These are phyloP conservation scores for Vanessa atalanta DNA, from an alignment of 1,140 invertebrate species.

Conservation along the genomic window DNA sequence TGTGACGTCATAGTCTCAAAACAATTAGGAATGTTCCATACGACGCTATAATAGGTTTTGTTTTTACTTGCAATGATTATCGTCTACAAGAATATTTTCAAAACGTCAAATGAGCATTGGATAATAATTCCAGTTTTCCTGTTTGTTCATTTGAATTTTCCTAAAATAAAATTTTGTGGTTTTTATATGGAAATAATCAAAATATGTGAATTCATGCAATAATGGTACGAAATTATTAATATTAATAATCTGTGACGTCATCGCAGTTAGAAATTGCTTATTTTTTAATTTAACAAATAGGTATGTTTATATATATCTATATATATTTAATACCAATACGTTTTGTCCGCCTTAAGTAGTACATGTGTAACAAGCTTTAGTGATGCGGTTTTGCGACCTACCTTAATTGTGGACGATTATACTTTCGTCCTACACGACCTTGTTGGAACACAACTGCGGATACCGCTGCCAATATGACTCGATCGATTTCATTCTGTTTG, in stretches of 20 bases:
- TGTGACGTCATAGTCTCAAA: conserved; percentile 32
- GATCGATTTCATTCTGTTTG: conserved; percentile 2
- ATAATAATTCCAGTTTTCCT: not conserved
- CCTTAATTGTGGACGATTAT: conserved; percentile 48
- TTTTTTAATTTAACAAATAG: no score
- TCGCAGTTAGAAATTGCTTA: no score
- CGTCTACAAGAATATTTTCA: no score
- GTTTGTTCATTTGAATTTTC: not conserved
- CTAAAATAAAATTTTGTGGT: no score
- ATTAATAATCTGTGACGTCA: no score
- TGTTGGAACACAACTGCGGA: conserved; percentile 24
- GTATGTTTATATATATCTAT: no score
- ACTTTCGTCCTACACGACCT: conserved; percentile 46
- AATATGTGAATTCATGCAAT: no score
- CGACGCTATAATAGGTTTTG: not conserved
- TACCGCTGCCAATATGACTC: conserved; percentile 2
- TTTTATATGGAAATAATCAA: no score
- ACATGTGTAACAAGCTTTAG: conserved; percentile 28
- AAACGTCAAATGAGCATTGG: no score
- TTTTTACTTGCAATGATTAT: no score
- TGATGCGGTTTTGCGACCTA: conserved; percentile 43
- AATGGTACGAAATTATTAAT: no score
- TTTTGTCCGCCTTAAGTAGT: not conserved
- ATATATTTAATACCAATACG: not conserved
- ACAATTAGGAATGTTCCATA: conserved; percentile 31